These are phyloP conservation scores for Formica aserva DNA, from an alignment of 2,888 invertebrate genomes.

Conservation along the genomic window DNA sequence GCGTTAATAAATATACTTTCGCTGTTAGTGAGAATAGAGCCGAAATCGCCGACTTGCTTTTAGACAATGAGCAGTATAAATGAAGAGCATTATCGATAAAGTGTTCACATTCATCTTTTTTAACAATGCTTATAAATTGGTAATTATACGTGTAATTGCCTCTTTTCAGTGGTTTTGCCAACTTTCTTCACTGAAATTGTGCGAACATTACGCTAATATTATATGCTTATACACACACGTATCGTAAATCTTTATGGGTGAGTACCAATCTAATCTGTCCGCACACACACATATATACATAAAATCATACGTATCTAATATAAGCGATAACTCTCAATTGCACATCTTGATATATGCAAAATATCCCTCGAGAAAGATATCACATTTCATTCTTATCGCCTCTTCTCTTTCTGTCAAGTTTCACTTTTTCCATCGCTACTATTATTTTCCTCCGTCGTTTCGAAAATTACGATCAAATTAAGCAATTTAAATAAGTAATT, in stretches of 20 bases:
- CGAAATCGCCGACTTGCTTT: slow-evolving; percentile 65
- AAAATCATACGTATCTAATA: slow-evolving; percentile 26
- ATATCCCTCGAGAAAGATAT: slow-evolving; percentile 27
- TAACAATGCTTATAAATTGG: slow-evolving; percentile 26
- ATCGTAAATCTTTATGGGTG: not conserved
- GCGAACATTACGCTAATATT: not conserved
- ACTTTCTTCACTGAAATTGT: not conserved
- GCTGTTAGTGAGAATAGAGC: slow-evolving; percentile 63
- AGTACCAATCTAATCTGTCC: slow-evolving; percentile 10
- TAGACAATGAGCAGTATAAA: slow-evolving; percentile 58
- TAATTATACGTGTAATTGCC: slow-evolving; percentile 42
- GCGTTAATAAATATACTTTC: slow-evolving; percentile 81
- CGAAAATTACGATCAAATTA: slow-evolving; percentile 70
- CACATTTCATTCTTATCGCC: slow-evolving; percentile 54
- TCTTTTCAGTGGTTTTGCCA: not conserved
- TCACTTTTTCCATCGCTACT: slow-evolving; percentile 50
- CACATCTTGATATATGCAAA: slow-evolving; percentile 26
- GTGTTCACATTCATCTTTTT: slow-evolving; percentile 53
- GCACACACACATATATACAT: slow-evolving; percentile 3
- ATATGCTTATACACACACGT: not conserved
- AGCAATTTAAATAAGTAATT: not conserved
- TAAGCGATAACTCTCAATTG: slow-evolving; percentile 51
- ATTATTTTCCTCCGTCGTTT: slow-evolving; percentile 59
- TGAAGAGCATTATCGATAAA: slow-evolving; percentile 36
- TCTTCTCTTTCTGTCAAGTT: slow-evolving; percentile 58